A percentile compares a stretch with the other conserved stretches of the same genome.
These are phyloP conservation scores for Distichodus sexfasciatus DNA, from an alignment of 2,797 vertebrate genomes.

Conservation along the genomic window DNA sequence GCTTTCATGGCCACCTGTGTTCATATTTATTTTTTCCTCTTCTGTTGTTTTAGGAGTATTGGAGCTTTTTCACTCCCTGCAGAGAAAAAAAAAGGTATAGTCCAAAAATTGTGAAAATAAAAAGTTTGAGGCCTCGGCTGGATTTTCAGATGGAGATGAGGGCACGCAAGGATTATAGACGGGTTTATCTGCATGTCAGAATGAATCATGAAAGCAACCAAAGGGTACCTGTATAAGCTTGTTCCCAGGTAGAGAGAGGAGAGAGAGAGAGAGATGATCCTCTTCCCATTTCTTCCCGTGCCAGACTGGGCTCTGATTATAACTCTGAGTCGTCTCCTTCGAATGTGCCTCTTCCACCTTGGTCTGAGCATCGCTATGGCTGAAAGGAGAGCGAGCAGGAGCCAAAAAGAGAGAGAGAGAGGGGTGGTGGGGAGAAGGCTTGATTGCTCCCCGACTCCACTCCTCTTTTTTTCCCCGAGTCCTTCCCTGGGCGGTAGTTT, in stretches of 20 bases:
- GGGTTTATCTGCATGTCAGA: neutral
- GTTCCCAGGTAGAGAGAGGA: neutral
- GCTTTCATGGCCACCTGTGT: too few relatives aligned
- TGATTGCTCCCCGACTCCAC: constrained; percentile 1
- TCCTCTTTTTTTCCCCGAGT: constrained; percentile 10
- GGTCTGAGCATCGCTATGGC: constrained; percentile 39
- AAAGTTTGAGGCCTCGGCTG: too few relatives aligned
- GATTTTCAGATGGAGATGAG: too few relatives aligned
- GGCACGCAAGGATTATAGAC: too few relatives aligned
- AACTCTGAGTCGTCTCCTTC: constrained; percentile 43
- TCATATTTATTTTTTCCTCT: too few relatives aligned
- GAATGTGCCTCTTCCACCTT: constrained; percentile 38
- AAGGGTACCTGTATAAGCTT: neutral
- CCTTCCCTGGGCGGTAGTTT: constrained; percentile 59
- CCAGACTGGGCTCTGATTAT: constrained; percentile 43
- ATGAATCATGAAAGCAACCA: constrained; percentile 1
- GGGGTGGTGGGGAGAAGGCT: neutral
- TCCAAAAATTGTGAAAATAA: too few relatives aligned
- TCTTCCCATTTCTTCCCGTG: constrained; percentile 8
- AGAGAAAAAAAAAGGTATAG: too few relatives aligned
- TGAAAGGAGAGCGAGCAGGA: neutral
- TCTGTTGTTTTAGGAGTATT: too few relatives aligned
- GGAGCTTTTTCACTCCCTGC: too few relatives aligned
- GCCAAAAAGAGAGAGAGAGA: neutral
- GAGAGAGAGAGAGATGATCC: neutral